Conservation (phyloP, 2,113 vertebrate species). For the Macaca nemestrina region DNA sequence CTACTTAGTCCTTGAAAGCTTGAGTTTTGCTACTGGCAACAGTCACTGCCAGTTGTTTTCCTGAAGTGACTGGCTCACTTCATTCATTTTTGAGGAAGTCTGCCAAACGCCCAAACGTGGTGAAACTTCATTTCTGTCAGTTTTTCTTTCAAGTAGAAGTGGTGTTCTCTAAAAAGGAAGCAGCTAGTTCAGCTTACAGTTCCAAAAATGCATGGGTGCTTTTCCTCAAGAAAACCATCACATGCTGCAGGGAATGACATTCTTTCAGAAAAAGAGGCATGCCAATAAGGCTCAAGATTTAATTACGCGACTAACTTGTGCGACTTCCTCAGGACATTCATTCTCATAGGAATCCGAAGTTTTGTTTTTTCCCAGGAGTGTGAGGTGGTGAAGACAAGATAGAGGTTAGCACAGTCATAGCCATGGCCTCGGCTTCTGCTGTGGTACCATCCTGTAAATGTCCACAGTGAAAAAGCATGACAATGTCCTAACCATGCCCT, state of each 20-base stretch:
- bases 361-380: neutral
- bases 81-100: neutral
- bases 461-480: too few relatives aligned
- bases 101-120: neutral
- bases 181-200: too few relatives aligned
- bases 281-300: neutral
- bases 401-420: neutral
- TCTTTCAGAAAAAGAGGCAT: neutral
- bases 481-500: neutral
- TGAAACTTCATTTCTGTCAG: neutral
- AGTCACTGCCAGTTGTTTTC: neutral
- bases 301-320: accelerated
- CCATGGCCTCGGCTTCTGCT: accelerated
- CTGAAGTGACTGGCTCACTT: neutral
- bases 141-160: neutral
- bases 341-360: neutral
- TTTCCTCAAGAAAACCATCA: neutral
- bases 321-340: neutral
- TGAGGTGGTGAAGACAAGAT: neutral
- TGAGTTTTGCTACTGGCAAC: neutral
- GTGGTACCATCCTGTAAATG: accelerated
- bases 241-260: accelerated
- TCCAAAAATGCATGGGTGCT: neutral
- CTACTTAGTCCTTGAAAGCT: neutral
- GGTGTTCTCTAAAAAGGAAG: too few relatives aligned